Evolutionary conservation across 2,888 invertebrate species (phyloP), one percentile per base, ranked within the genome.

Genomic region (Choreutis nemorana): DNA sequence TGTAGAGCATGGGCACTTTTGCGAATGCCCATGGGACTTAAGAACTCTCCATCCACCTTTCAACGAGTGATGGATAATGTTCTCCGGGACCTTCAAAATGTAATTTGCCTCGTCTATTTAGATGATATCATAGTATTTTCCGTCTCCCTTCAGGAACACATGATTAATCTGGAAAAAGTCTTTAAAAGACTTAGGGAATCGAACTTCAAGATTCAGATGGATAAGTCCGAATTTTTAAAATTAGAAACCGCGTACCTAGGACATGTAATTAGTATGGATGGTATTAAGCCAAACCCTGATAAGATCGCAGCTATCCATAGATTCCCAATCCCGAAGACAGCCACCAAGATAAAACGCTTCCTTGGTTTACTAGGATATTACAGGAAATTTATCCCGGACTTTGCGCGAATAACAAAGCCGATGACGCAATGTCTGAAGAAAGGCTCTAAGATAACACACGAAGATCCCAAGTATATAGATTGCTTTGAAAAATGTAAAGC

Each of bases 311-410:
- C 44, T 4, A 41, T 49, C 2, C 7, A 35, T 30, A 42, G 42
- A 10, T 48, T 36, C 15, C 49, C 1, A 16, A 48, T 5, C 2
- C 48, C 48, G 1, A 46, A 42, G 33, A 46, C 44, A 1, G 10
- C 35, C 0, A 48, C 30, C 25, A 27, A 37, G 23, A 38, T 44
- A 6, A 38, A 42, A 39, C 15, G 29, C 10, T 61, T 56, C 30
- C 22, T 56, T 12, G 55, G 54, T 4, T 23, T 58, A 22, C 23
- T 42, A 1, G 50, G 54, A 3, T 58, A 55, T 30, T 55, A 57
- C 16, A 23, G 53, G n/a, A 44, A 45, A 29, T 59, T 54, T 31
- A 52, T 58, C 3, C 42, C 42, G 0, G 43, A 50, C 15, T 46
- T 48, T 28, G 44, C 46, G 1, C 29, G 30, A 4, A 25, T 48